Evolutionary conservation across 2,113 vertebrate species (phyloP), one percentile per base, ranked within the genome.

Genomic region (Myanophis thanlyinensis): DNA sequence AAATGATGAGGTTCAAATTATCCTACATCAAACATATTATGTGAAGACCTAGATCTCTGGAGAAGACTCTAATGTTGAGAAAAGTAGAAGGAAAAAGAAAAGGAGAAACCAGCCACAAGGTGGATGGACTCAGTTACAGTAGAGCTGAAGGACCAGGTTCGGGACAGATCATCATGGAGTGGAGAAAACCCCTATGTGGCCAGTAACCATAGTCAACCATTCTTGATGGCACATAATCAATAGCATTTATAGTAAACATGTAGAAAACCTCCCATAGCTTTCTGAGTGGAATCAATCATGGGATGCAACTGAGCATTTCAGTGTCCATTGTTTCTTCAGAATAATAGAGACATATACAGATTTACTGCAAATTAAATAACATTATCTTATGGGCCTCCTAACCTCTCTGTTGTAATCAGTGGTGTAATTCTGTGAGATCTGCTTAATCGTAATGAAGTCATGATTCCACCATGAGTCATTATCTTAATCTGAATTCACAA

Each of bases 401-500:
- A 30, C 46, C 15, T 56, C 13, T 46, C 54, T 91, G 40, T 80
- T 90, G 48, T 27, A 46, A 86, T 40, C 47, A 49, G 10, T 20
- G 1, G 47, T 48, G 12, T 20, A 80, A 35, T 40, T 46, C 51
- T 62, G 47, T 87, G 54, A 59, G 51, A 84, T 27, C 22, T 48
- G 46, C 35, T 40, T 80, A 80, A 80, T 92, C 92, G 90, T 20
- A 93, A 80, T 80, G 85, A 56, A 93, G 12, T 13, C 73, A 80
- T 44, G 35, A 93, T 73, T 12, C 35, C n/a, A 92, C 80, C 1
- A 67, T 67, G 10, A 84, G 89, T 93, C n/a, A 91, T 23, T 56
- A 49, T 56, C 73, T 80, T 92, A 89, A 94, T 80, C 92, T 91
- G 27, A 0, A 0, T 62, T 90, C 15, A 92, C 95, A 94, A 90